Evolutionary conservation across 2,888 invertebrate species (phyloP).

Genomic region (Alloplasta piceator): DNA sequence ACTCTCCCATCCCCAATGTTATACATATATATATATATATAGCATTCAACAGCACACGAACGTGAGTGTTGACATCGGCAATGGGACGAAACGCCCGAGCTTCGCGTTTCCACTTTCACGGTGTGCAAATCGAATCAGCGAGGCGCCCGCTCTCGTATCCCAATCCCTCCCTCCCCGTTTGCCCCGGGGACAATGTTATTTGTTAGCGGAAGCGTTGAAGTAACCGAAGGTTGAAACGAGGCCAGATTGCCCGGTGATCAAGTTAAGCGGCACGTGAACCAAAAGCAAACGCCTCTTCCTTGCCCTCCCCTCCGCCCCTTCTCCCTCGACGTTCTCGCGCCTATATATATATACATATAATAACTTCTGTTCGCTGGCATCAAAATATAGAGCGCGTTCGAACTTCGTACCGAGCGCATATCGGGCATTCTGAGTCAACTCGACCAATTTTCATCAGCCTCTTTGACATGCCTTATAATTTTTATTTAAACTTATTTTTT

Average conservation of each 20-base stretch:
- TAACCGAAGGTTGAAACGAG: conserved; percentile 83
- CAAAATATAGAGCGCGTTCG: too few species aligned
- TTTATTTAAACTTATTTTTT: too few species aligned
- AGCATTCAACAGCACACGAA: background rate
- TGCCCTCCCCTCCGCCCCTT: conserved; percentile 31
- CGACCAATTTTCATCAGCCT: too few species aligned
- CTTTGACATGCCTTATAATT: too few species aligned
- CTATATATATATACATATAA: conserved; percentile 3
- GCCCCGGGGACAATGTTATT: conserved; percentile 80
- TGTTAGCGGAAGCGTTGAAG: conserved; percentile 82
- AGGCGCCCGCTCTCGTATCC: conserved; percentile 74
- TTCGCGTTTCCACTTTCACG: conserved; percentile 73
- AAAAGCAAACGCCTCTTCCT: conserved; percentile 71
- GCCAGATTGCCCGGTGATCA: conserved; percentile 83
- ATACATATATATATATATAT: background rate
- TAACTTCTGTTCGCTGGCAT: too few species aligned
- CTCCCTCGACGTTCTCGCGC: background rate
- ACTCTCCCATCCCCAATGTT: too few species aligned
- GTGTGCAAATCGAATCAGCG: conserved; percentile 81
- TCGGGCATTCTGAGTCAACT: too few species aligned
- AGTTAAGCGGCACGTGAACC: conserved; percentile 83
- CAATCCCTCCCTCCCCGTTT: conserved; percentile 54
- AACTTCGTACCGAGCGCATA: too few species aligned
- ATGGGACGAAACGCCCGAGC: conserved; percentile 40
- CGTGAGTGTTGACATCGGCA: conserved; percentile 20